phyloP scores from a whole-genome alignment of 2,113 vertebrate genomes.

The Cathartes aura region DNA sequence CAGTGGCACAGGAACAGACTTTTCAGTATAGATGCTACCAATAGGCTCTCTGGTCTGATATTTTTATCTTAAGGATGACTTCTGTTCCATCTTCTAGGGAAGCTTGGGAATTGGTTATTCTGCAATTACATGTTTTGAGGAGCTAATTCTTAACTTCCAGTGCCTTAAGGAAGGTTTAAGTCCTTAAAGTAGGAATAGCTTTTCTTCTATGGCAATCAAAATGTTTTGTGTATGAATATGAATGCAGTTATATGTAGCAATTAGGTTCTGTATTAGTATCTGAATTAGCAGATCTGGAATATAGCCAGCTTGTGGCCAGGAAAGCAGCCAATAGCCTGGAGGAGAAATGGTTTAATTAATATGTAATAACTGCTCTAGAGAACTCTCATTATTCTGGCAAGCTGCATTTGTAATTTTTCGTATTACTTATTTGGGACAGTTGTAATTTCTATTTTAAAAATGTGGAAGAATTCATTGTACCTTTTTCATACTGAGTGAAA shows the following conservation, averaged over 20 bases:
- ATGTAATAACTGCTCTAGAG: neutral
- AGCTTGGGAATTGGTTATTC: neutral
- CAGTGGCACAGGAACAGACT: neutral
- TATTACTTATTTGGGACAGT: neutral
- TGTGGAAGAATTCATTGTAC: neutral
- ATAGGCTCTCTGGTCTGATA: neutral
- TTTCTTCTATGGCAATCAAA: neutral
- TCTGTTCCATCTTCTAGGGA: neutral
- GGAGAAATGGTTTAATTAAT: conserved; percentile 33
- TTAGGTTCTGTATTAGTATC: conserved; percentile 31
- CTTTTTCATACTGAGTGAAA: neutral
- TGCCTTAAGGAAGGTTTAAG: neutral
- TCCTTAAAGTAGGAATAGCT: neutral
- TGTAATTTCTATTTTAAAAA: neutral
- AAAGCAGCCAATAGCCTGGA: conserved; percentile 37
- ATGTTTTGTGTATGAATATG: conserved; percentile 1
- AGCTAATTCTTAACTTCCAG: neutral
- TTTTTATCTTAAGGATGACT: neutral
- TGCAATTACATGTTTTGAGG: neutral
- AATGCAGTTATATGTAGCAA: conserved; percentile 10
- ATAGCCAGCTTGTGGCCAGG: conserved; percentile 34
- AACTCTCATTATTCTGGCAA: neutral
- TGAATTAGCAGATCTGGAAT: conserved; percentile 18
- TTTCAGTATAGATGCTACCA: neutral
- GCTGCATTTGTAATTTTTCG: neutral